Evolutionary conservation across 1,140 invertebrate genomes (phyloP).

Genomic region (Neodiprion virginianus): DNA sequence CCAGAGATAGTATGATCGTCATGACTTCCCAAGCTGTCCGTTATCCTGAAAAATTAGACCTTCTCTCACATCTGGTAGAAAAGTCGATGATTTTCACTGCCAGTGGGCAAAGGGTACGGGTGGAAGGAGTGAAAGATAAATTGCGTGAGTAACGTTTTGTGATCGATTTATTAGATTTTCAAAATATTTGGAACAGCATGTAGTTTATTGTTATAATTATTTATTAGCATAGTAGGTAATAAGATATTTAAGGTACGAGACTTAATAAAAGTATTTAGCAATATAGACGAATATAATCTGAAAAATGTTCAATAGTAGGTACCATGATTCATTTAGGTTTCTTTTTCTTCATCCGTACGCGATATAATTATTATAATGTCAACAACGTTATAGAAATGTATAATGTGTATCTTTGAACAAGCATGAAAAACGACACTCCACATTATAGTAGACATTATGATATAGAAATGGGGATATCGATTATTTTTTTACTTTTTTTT

Average conservation of each 20-base stretch:
- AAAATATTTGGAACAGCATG: slow-evolving; percentile 5
- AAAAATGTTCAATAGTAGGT: slow-evolving; percentile 3
- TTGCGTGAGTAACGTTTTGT: slow-evolving; percentile 1
- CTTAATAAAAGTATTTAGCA: slow-evolving; percentile 6
- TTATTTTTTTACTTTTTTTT: background rate
- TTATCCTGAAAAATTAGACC: too few relatives aligned
- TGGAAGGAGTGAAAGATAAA: background rate
- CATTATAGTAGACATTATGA: background rate
- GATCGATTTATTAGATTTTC: slow-evolving; percentile 4
- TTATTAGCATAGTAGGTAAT: background rate
- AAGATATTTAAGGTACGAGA: background rate
- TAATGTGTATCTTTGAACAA: background rate
- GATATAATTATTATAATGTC: background rate
- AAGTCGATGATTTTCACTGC: too few relatives aligned
- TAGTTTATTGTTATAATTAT: background rate
- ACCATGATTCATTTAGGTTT: background rate
- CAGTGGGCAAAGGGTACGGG: background rate
- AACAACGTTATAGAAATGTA: slow-evolving; percentile 5
- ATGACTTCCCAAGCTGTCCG: too few relatives aligned
- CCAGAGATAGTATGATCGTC: too few relatives aligned
- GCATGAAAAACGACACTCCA: slow-evolving; percentile 3
- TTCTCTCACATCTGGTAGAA: background rate
- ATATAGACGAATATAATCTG: slow-evolving; percentile 7
- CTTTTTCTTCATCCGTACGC: background rate
- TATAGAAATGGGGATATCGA: background rate